A percentile compares a stretch with the other conserved stretches of the same genome.
Conservation (phyloP, 2,888 invertebrate species). For the Cabera pusaria region DNA sequence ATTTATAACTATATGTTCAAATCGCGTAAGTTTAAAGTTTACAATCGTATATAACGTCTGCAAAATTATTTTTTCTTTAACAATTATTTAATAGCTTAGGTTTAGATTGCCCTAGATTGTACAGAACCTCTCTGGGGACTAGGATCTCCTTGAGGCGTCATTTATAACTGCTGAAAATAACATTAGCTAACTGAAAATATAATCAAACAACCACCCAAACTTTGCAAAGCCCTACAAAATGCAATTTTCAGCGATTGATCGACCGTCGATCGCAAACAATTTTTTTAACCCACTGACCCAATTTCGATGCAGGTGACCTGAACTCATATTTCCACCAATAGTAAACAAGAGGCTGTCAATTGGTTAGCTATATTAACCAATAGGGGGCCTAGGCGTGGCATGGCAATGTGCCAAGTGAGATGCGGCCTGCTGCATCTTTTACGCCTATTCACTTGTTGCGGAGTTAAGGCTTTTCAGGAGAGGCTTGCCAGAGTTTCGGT, state of each 20-base stretch:
- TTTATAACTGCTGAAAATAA: no score
- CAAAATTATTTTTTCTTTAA: no score
- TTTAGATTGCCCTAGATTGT: no score
- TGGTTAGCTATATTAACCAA: constrained; percentile 82
- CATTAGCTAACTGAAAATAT: no score
- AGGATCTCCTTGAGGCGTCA: no score
- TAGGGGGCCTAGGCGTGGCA: constrained; percentile 79
- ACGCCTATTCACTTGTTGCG: constrained; percentile 69
- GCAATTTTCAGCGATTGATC: constrained; percentile 26
- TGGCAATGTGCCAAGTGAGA: constrained; percentile 74
- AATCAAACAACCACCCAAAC: no score
- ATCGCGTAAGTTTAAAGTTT: no score
- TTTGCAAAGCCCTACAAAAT: constrained; percentile 19
- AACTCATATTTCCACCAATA: constrained; percentile 67
- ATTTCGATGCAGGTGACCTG: constrained; percentile 61
- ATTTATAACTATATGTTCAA: no score
- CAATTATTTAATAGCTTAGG: no score
- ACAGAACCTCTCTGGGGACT: no score
- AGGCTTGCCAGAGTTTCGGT: constrained; percentile 17
- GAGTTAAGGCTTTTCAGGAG: constrained; percentile 34
- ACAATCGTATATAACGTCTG: no score
- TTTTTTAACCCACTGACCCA: constrained; percentile 60
- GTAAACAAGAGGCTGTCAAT: constrained; percentile 73
- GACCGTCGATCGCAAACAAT: constrained; percentile 24
- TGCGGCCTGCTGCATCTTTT: constrained; percentile 59